phyloP scores from a whole-genome alignment of 2,888 invertebrate species.

The Mythimna impura region DNA sequence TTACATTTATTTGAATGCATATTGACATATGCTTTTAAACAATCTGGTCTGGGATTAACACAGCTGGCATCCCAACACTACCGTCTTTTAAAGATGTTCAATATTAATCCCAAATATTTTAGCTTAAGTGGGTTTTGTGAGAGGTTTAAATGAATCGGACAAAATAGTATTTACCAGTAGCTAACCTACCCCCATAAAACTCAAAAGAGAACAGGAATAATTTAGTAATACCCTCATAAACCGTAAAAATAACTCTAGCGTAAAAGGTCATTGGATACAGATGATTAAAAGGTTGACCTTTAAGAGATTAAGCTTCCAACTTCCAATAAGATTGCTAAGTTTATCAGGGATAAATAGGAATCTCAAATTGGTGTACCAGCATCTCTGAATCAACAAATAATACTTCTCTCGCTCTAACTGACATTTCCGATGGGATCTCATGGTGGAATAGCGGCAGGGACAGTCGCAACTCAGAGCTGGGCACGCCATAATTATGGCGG shows the following conservation, averaged over 20 bases:
- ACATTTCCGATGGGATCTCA: too few relatives aligned
- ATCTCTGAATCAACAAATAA: not conserved
- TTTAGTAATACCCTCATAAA: not conserved
- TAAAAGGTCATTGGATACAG: slow-evolving; percentile 7
- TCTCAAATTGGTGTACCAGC: slow-evolving; percentile 15
- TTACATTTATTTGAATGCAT: too few relatives aligned
- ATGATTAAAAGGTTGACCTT: slow-evolving; percentile 2
- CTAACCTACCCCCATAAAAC: not conserved
- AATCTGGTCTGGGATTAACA: too few relatives aligned
- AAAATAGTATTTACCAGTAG: not conserved
- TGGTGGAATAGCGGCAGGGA: too few relatives aligned
- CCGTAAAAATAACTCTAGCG: slow-evolving; percentile 4
- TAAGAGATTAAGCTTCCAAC: not conserved
- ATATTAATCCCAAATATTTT: too few relatives aligned
- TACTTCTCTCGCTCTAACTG: too few relatives aligned
- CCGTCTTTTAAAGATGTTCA: too few relatives aligned
- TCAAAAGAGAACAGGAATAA: not conserved
- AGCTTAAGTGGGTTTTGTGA: not conserved
- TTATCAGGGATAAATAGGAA: not conserved
- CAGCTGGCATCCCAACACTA: too few relatives aligned
- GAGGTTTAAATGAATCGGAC: not conserved
- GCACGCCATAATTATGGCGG: too few relatives aligned
- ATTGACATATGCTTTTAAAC: too few relatives aligned
- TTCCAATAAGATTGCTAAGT: not conserved
- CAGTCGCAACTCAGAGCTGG: too few relatives aligned